Percentiles rank a stretch among this genome's conserved stretches.
Evolutionary conservation across 2,797 vertebrate species (phyloP).

Genomic region (Premnoplex brunnescens): DNA sequence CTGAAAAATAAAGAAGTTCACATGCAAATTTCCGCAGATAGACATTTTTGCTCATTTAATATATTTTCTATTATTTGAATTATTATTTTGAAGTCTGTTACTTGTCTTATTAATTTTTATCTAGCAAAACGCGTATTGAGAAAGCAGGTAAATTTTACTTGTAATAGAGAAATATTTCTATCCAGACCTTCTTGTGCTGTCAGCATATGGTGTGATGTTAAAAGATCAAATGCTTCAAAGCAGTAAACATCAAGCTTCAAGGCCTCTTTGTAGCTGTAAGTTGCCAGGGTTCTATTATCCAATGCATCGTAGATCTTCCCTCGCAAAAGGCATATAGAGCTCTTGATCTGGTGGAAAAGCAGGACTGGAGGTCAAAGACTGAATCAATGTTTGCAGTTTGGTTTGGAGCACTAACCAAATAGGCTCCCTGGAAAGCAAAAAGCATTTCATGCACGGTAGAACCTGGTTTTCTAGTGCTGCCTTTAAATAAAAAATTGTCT

Average conservation of each 20-base stretch:
- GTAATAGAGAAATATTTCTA: background rate
- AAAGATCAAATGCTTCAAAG: slow-evolving; percentile 99
- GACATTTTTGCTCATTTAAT: background rate
- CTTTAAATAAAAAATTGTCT: background rate
- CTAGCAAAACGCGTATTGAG: background rate
- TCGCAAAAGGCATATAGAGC: slow-evolving; percentile 94
- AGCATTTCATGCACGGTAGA: background rate
- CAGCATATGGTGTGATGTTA: slow-evolving; percentile 97
- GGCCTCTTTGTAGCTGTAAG: slow-evolving; percentile 98
- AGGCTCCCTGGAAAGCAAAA: slow-evolving; percentile 24
- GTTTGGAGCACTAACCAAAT: slow-evolving; percentile 46
- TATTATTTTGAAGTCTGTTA: background rate
- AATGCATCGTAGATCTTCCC: slow-evolving; percentile 98
- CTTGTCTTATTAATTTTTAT: background rate
- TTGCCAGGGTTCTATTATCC: slow-evolving; percentile 93
- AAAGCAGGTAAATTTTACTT: background rate
- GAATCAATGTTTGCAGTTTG: slow-evolving; percentile 35
- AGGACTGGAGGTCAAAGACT: slow-evolving; percentile 47
- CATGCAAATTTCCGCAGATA: background rate
- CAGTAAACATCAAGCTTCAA: slow-evolving; percentile 97
- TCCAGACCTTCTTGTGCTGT: slow-evolving; percentile 94
- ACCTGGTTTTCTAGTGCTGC: background rate
- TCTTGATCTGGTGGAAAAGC: slow-evolving; percentile 87
- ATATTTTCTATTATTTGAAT: background rate
- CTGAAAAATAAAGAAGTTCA: background rate